Evolutionary conservation across 2,113 vertebrate genomes (phyloP), one percentile per base, ranked within the genome.

Genomic region (Motacilla tschutschensis): DNA sequence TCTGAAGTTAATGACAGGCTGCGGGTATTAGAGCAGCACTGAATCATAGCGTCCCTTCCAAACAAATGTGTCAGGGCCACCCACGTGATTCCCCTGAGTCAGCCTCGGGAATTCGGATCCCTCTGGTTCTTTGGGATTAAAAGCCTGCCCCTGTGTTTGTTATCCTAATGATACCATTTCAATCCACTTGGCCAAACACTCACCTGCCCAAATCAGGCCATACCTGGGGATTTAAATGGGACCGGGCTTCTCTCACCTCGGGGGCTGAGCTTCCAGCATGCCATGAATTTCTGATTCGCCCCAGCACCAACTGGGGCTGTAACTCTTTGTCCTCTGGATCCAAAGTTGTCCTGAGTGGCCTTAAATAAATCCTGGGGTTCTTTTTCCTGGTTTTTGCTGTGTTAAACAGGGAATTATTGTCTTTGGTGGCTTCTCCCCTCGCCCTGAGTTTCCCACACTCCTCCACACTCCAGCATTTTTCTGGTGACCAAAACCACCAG

Each of bases 1-100:
- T 85, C 54, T 31, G 53, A 64, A 72, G 88, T 74, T 95, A 95
- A 95, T 95, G 74, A 95, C 84, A 93, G 91, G 84, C 55, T 79
- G 66, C 8, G 5, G 41, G 43, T 5, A 50, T 38, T 46, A 50
- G 90, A 58, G 20, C n/a, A 2, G 50, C 8, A 9, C 0, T 95
- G 92, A 95, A 62, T 95, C 94, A 95, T 19, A 40, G 94, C 94
- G 92, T 95, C 87, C 19, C 89, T 95, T 65, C 17, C 35, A 86
- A 54, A 79, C 10, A 70, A 55, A 71, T 62, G 44, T 72, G 91
- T 47, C 81, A 90, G 51, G 40, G 89, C 59, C 63, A 10, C 80
- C 62, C 86, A 81, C 24, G 74, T 83, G 88, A 17, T 46, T 15
- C 2, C 62, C 54, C 54, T 86, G 87, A 91, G 25, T 78, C 73